Base-by-base conservation (phyloP, 2,888 invertebrate species). In the Macrophya alboannulata region DNA sequence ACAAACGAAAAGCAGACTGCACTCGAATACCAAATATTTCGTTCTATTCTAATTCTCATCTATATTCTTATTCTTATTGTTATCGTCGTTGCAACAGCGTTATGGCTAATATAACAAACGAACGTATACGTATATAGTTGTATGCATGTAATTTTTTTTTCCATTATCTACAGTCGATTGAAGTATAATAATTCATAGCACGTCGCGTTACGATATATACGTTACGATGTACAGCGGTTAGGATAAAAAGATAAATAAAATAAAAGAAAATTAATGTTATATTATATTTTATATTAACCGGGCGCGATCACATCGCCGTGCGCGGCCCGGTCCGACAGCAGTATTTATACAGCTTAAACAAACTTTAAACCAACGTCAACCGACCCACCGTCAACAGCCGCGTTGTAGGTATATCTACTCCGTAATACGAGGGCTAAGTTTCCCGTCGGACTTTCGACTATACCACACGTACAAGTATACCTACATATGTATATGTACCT, bases 311-410 rank as follows among this genome's bases (percentile, higher is more conserved):
- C 71, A 37, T 71, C 40, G 71, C 71, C 15, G 15, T 40, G n/a
- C 40, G 37, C 48, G 40, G 71, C 48, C 59, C 55, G 48, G 45
- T 72, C 31, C 25, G 17, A 68, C n/a, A 72, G 8, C 21, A 62
- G 31, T 62, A 43, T 81, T 81, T 81, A 25, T 81, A 81, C 81
- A 81, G 81, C 59, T 81, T 81, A 43, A 31, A 81, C 81, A 81
- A 81, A 81, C 81, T 81, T 62, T 40, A 62, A 43, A 81, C 77
- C 9, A 77, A 51, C 48, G 21, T 31, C 43, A n/a, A 43, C 43
- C 68, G 68, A 68, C 17, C 68, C 37, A 68, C 68, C 68, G 68
- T 68, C 25, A 37, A 68, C 37, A 68, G 68, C 31, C n/a, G 55
- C 55, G 55, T 55, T 55, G n/a, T n/a, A 31, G 76, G 48, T 76